phyloP scores from a whole-genome alignment of 2,888 invertebrate genomes.

The Ditylenchus weischeri region DNA sequence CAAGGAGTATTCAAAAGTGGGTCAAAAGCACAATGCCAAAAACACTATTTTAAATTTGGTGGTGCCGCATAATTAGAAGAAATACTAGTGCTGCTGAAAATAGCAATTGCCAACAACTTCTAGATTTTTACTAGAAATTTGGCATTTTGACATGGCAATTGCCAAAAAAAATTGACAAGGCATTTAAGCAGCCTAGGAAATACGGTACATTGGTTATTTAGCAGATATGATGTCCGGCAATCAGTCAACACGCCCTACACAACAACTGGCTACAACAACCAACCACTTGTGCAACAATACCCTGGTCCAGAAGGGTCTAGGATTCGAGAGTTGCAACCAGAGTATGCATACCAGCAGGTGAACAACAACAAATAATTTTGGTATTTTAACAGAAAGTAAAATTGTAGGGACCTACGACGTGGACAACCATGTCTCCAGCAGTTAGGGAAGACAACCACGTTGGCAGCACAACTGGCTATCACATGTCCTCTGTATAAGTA shows the following conservation, averaged over 20 bases:
- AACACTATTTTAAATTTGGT: too few relatives aligned
- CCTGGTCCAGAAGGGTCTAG: conserved; percentile 8
- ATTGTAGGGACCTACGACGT: conserved; percentile 22
- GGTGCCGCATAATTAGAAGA: too few relatives aligned
- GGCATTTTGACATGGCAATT: too few relatives aligned
- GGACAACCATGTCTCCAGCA: conserved; percentile 15
- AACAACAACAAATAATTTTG: too few relatives aligned
- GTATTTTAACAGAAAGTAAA: background rate
- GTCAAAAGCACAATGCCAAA: too few relatives aligned
- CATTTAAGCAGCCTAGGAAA: too few relatives aligned
- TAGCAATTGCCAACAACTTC: too few relatives aligned
- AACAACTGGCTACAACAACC: conserved; percentile 2
- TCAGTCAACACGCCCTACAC: background rate
- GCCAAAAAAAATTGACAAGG: too few relatives aligned
- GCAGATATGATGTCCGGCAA: conserved; percentile 3
- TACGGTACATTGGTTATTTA: background rate
- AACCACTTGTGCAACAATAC: conserved; percentile 10
- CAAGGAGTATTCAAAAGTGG: too few relatives aligned
- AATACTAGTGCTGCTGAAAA: too few relatives aligned
- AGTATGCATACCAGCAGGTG: conserved; percentile 26
- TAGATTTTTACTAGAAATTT: too few relatives aligned
- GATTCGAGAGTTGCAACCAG: conserved; percentile 22
- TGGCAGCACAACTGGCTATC: conserved; percentile 12
- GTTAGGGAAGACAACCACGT: conserved; percentile 14
- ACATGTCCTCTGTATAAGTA: conserved; percentile 26